Percentiles rank a stretch among this genome's conserved stretches.
Evolutionary conservation across 2,888 invertebrate genomes (phyloP).

Genomic region (Steinernema hermaphroditum): DNA sequence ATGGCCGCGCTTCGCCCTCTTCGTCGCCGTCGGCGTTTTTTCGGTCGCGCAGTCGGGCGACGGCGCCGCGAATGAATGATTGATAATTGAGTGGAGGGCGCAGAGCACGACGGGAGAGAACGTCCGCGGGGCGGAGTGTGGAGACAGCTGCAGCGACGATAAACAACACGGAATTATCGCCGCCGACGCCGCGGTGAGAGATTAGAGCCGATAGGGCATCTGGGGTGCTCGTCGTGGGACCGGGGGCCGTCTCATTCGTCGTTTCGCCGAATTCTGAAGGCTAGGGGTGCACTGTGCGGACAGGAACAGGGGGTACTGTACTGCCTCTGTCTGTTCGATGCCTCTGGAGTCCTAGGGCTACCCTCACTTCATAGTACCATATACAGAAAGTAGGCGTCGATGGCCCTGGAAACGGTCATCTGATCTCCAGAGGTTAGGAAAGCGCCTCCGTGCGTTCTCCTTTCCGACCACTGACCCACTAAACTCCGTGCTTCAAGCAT

Average conservation of each 20-base stretch:
- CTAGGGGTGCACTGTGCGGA: too few relatives aligned
- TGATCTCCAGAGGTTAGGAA: too few relatives aligned
- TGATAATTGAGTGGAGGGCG: constrained; percentile 31
- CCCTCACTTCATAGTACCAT: too few relatives aligned
- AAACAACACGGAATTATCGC: constrained; percentile 30
- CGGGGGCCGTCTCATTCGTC: constrained; percentile 27
- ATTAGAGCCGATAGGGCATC: constrained; percentile 29
- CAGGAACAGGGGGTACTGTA: too few relatives aligned
- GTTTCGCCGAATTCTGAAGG: not conserved
- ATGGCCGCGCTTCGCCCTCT: not conserved
- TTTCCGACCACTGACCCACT: too few relatives aligned
- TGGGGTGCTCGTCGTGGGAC: constrained; percentile 1
- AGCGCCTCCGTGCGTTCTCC: too few relatives aligned
- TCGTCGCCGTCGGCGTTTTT: constrained; percentile 26
- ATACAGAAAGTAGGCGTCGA: too few relatives aligned
- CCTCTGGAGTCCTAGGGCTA: too few relatives aligned
- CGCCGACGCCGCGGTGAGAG: constrained; percentile 28
- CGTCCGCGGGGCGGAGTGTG: constrained; percentile 22
- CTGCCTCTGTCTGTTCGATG: too few relatives aligned
- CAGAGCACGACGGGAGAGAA: constrained; percentile 11
- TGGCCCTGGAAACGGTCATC: too few relatives aligned
- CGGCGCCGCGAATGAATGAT: constrained; percentile 23
- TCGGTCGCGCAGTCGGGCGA: constrained; percentile 18
- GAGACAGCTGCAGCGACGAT: constrained; percentile 27
- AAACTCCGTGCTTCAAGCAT: too few relatives aligned